Conservation (phyloP, 2,888 invertebrate genomes). For the Diaperis boleti region DNA sequence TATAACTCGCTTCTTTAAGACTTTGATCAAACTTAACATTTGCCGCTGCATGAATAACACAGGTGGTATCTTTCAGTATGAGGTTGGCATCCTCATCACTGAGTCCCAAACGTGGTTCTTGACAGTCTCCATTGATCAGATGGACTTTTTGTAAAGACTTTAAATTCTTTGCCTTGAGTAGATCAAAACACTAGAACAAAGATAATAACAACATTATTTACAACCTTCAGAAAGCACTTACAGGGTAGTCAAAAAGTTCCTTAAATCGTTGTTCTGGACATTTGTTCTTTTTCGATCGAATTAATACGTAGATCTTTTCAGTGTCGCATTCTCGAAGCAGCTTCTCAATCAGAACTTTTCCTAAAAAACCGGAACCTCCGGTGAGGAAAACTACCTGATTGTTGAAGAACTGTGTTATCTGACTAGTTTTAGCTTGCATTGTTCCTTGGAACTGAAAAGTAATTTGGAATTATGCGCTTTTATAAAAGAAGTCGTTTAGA, state of each 20-base stretch:
- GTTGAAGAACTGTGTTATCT: slow-evolving; percentile 57
- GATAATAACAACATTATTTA: neutral
- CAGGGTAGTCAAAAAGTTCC: slow-evolving; percentile 60
- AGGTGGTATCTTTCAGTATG: too few species aligned
- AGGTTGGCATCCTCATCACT: too few species aligned
- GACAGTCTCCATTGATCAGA: neutral
- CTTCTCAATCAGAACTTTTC: slow-evolving; percentile 60
- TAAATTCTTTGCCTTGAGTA: neutral
- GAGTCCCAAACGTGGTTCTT: too few species aligned
- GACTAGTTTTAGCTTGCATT: too few species aligned
- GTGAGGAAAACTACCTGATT: too few species aligned
- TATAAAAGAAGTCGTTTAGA: too few species aligned
- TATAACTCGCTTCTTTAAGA: slow-evolving; percentile 77
- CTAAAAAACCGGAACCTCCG: too few species aligned
- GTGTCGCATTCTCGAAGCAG: slow-evolving; percentile 60
- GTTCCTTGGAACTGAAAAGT: too few species aligned
- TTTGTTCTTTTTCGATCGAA: slow-evolving; percentile 59
- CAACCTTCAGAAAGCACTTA: slow-evolving; percentile 46
- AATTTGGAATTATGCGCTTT: too few species aligned
- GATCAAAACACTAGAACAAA: neutral
- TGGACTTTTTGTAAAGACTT: neutral
- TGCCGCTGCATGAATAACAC: too few species aligned
- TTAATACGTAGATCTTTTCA: slow-evolving; percentile 56
- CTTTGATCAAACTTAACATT: slow-evolving; percentile 78
- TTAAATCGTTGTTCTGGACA: slow-evolving; percentile 59